Base-by-base conservation (phyloP, 2,113 vertebrate genomes). In the Poeciliopsis retropinna region DNA sequence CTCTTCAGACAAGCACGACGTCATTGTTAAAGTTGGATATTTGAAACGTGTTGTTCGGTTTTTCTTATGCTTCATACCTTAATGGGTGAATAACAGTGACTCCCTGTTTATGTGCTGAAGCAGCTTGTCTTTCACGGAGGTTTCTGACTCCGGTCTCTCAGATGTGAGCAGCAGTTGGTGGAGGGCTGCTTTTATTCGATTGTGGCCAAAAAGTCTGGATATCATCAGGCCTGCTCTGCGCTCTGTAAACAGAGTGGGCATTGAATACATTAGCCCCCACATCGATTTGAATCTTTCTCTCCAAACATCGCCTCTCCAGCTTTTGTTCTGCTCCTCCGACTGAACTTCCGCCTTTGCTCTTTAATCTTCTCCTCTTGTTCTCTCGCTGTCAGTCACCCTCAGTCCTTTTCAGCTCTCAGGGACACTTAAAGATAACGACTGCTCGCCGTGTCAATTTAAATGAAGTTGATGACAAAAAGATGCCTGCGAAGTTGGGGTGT, bases 131-230 rank as follows among this genome's bases (percentile, higher is more conserved):
- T 37, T 31, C 34, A 51, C 73, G 66, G 39, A 81, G 66, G 32
- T 61, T 72, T 61, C 54, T 34, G 72, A 71, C 72, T 81, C 31
- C 73, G 70, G 71, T 80, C 47, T 67, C 80, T 88, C 86, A 86
- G 65, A 85, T 81, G 69, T 57, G 15, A 85, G 73, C 85, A 78
- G 64, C 74, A 60, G 82, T 87, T 37, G 81, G 89, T 87, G 80
- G 85, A 82, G 82, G 87, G 88, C 85, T 92, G 88, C 85, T 92
- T 92, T 92, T 51, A 89, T 92, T 93, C 76, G 76, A 93, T 91
- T 79, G 73, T 73, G 77, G 87, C 85, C 89, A 91, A 88, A 37
- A 92, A 60, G 92, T 92, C 93, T 94, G 91, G 92, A 92, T 83
- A 91, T 81, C 90, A 87, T 94, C 91, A 93, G 76, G 83, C 69